Conservation (phyloP, 2,797 vertebrate species). For the Tapera naevia region DNA sequence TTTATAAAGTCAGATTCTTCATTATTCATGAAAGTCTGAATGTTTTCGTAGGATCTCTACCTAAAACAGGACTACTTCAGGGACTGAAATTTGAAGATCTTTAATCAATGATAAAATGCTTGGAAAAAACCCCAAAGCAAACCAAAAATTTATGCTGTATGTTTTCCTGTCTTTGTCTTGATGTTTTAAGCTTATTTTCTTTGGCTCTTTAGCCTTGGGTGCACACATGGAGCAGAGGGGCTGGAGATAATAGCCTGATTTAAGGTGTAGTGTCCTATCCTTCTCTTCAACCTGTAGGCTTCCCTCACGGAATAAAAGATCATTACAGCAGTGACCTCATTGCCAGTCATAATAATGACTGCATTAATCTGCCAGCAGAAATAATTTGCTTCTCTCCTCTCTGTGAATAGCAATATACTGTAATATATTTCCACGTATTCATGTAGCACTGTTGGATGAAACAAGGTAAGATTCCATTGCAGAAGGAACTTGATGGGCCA, state of each 20-base stretch:
- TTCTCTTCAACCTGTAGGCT: neutral
- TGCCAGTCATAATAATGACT: too few relatives aligned
- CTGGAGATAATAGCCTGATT: neutral
- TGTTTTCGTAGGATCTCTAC: neutral
- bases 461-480: neutral
- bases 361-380: too few relatives aligned
- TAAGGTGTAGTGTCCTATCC: neutral
- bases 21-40: neutral
- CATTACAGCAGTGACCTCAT: neutral
- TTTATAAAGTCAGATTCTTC: neutral
- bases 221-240: neutral
- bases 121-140: rapidly evolving
- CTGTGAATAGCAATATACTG: neutral
- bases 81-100: neutral
- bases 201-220: neutral
- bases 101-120: neutral
- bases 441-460: neutral
- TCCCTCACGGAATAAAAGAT: neutral
- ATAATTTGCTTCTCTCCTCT: neutral
- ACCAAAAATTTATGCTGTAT: neutral
- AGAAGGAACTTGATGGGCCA: neutral
- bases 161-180: neutral
- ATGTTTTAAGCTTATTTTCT: neutral
- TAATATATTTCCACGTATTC: neutral
- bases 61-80: neutral